phyloP scores from a whole-genome alignment of 2,888 invertebrate species.

The Lumbricus terrestris region DNA sequence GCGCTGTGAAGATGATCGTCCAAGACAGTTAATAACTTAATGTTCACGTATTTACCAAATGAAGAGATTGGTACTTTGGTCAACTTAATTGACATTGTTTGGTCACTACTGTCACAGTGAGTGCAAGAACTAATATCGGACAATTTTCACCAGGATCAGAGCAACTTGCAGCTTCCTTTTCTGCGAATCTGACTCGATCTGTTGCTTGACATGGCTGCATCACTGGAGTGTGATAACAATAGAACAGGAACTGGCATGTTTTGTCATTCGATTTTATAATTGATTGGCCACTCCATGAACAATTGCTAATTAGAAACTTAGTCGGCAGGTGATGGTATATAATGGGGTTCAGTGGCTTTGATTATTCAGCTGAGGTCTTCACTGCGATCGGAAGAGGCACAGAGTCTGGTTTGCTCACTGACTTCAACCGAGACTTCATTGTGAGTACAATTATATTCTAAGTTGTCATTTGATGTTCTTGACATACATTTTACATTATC shows the following conservation, averaged over 20 bases:
- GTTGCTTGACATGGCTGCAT: background rate
- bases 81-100: too few species aligned
- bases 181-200: background rate
- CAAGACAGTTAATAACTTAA: too few species aligned
- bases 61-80: too few species aligned
- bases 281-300: background rate
- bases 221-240: background rate
- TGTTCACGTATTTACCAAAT: too few species aligned
- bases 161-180: background rate
- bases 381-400: background rate
- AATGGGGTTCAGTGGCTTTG: background rate
- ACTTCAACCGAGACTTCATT: background rate
- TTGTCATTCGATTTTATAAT: background rate
- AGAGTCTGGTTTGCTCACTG: background rate
- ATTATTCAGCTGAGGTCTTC: background rate
- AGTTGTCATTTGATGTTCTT: too few species aligned
- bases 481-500: too few species aligned
- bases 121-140: background rate
- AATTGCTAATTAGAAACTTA: background rate
- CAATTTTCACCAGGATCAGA: background rate
- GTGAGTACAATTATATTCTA: background rate
- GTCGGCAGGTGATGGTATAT: background rate
- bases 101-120: too few species aligned
- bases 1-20: too few species aligned
- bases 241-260: background rate